phyloP scores from a whole-genome alignment of 2,888 invertebrate species.

The Caenorhabditis sulstoni region DNA sequence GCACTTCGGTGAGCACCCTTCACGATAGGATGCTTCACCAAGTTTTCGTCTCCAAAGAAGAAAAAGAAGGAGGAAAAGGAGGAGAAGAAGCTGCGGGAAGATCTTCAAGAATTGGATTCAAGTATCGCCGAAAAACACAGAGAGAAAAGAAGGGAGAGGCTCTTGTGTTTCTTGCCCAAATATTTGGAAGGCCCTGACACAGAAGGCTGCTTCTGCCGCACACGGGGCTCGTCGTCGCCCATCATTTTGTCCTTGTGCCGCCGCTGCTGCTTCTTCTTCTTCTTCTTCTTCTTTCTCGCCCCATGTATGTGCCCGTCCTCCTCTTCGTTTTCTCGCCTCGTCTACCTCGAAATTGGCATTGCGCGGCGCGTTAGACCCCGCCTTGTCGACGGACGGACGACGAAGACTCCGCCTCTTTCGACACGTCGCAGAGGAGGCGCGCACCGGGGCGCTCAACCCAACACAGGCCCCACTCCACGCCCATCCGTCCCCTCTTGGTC shows the following conservation, averaged over 20 bases:
- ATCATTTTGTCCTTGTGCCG: conserved; percentile 50
- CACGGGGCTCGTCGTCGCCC: conserved; percentile 15
- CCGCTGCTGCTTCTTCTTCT: background rate
- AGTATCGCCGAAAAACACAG: conserved; percentile 51
- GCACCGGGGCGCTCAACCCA: conserved; percentile 41
- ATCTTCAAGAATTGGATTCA: conserved; percentile 54
- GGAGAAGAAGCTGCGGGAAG: conserved; percentile 17
- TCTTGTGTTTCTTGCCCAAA: conserved; percentile 57
- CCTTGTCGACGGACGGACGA: conserved; percentile 41
- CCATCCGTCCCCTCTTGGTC: conserved; percentile 15
- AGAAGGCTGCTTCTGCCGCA: conserved; percentile 27
- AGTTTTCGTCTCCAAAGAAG: conserved; percentile 24
- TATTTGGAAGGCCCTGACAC: conserved; percentile 33
- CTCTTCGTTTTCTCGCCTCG: conserved; percentile 57
- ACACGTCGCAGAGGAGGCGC: conserved; percentile 35
- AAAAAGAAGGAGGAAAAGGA: background rate
- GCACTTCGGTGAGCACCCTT: conserved; percentile 22
- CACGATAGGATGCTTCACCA: conserved; percentile 35
- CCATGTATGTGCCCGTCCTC: conserved; percentile 6
- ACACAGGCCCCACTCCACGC: conserved; percentile 40
- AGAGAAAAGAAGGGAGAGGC: conserved; percentile 22
- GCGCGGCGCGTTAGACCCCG: conserved; percentile 42
- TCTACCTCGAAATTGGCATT: conserved; percentile 60
- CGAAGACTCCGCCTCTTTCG: conserved; percentile 27
- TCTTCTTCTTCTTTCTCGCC: too few species aligned